Evolutionary conservation across 92 coral and sea anemone genomes (phyloP).

Genomic region (Palythoa caribaeorum): DNA sequence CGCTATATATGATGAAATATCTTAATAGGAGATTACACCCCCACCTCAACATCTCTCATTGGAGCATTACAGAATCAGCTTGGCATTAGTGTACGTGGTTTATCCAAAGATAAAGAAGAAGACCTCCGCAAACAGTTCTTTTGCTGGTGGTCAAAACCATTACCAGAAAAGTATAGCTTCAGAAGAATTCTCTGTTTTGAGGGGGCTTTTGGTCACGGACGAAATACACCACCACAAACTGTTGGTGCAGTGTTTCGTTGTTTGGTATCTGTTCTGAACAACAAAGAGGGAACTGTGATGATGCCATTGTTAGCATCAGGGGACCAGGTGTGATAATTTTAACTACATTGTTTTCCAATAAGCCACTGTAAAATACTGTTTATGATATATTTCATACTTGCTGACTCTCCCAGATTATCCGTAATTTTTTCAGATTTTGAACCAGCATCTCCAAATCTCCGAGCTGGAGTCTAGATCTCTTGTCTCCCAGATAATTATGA

Average conservation of each 20-base stretch:
- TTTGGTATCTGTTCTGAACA: constrained; percentile 84
- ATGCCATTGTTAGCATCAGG: constrained; percentile 96
- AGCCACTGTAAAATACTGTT: no score
- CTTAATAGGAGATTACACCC: constrained; percentile 85
- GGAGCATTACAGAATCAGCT: constrained; percentile 82
- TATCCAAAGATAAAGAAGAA: constrained; percentile 92
- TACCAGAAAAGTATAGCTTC: constrained; percentile 80
- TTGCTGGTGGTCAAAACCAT: constrained; percentile 99
- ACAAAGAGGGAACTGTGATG: constrained; percentile 85
- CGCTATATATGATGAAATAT: background rate
- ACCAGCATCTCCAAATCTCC: no score
- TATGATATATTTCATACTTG: no score
- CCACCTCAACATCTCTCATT: constrained; percentile 88
- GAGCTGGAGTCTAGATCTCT: no score
- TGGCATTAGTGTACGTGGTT: constrained; percentile 79
- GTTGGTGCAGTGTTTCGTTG: constrained; percentile 97
- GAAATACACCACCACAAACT: constrained; percentile 81
- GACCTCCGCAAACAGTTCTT: constrained; percentile 87
- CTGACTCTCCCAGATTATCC: no score
- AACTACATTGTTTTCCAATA: background rate
- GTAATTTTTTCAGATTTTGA: no score
- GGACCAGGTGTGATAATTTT: constrained; percentile 70
- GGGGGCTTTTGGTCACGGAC: constrained; percentile 82
- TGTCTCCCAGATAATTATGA: no score
- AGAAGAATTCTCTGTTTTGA: constrained; percentile 92